Base-by-base conservation (phyloP, 2,797 vertebrate genomes). In the Galaxias olidus region DNA sequence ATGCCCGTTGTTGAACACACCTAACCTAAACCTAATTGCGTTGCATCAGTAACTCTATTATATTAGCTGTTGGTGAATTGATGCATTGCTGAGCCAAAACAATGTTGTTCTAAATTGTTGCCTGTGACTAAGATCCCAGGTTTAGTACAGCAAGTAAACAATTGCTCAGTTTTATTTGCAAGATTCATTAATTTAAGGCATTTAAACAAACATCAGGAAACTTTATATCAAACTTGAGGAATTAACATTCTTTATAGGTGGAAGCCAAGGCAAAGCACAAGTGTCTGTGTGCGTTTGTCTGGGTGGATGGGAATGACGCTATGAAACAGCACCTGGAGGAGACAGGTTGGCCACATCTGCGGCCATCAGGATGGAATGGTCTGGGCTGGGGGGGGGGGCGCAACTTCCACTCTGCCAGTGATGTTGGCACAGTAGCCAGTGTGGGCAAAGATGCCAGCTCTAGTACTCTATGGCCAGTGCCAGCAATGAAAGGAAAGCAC, bases 21-120 rank as follows among this genome's bases (percentile, higher is more conserved):
- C n/a, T n/a, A n/a, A n/a, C n/a, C n/a, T n/a, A 89, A 90, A 92
- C 91, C 87, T 91, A 91, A 92, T 92, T 91, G 89, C 78, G 57
- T 82, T 74, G 82, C 88, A 87, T 88, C 85, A 72, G 77, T 88
- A 89, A 83, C 78, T 83, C 80, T 79, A 89, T 91, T 87, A 75
- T 84, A 91, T 92, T 92, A 89, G 87, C 87, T 89, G 86, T 88
- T 89, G 88, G 84, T 84, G 69, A 79, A 82, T 87, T 89, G 90
- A 92, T 87, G 82, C 87, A 92, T 92, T 82, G 65, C 83, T 80
- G 85, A 81, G 87, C 77, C 83, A 70, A 86, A 90, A 90, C 88
- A 89, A 87, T 86, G 86, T 81, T 85, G 86, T 90, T 91, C 90
- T 73, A 78, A 86, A 77, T 77, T 75, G 78, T 79, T 56, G 78